These are phyloP conservation scores for Apodemus agrarius DNA, from an alignment of 2,797 vertebrate genomes.

Conservation along the genomic window DNA sequence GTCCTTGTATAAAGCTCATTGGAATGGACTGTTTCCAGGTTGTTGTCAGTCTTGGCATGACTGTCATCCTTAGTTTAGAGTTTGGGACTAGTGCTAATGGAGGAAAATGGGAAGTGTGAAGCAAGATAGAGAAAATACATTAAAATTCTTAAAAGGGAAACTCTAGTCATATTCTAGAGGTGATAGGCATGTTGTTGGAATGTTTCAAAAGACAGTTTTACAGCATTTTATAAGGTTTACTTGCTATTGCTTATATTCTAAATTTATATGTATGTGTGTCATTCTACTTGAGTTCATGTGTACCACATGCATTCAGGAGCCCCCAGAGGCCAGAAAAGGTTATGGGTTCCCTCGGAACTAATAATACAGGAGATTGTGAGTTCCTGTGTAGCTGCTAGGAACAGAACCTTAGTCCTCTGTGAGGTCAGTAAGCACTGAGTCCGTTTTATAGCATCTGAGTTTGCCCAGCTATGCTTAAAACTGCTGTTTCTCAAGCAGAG, in stretches of 20 bases:
- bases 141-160: not conserved
- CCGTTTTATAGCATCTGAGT: not conserved
- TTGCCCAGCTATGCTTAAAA: conserved; percentile 1
- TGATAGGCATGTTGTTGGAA: not conserved
- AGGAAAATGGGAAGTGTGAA: not conserved
- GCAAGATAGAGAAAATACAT: not conserved
- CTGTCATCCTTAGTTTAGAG: not conserved
- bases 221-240: not conserved
- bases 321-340: not conserved
- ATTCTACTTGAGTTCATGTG: not conserved
- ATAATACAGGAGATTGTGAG: not conserved
- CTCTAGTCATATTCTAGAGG: not conserved
- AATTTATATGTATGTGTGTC: not conserved
- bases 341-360: not conserved
- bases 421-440: not conserved
- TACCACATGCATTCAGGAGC: not conserved
- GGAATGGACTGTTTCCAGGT: not conserved
- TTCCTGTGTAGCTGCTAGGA: not conserved
- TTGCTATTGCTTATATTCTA: not conserved
- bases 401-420: not conserved
- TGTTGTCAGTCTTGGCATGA: not conserved
- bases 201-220: not conserved
- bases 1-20: not conserved
- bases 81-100: not conserved
- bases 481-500: not conserved